Evolutionary conservation across 2,888 invertebrate species (phyloP), one percentile per base, ranked within the genome.

Genomic region (Quadriops clusia): DNA sequence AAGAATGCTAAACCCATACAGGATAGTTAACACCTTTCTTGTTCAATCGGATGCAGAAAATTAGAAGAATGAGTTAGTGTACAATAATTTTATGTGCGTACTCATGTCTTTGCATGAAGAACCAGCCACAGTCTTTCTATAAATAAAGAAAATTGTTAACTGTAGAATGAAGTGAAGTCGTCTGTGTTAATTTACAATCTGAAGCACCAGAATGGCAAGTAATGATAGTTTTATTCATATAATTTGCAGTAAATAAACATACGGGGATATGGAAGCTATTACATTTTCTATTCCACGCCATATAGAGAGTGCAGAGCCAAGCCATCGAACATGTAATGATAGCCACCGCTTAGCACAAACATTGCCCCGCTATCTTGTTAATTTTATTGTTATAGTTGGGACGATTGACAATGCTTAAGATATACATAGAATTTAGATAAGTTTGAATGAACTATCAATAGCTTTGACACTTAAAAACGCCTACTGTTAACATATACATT

Each of bases 171-270:
- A 50, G 46, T 49, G 39, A 45, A 47, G 47, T 47, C 47, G 47
- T 50, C 40, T 34, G 44, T 43, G 47, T 46, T 49, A 50, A 49
- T 49, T 50, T 50, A 50, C 44, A 44, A 49, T 45, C 42, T 43
- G 40, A 41, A 41, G 39, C 40, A 40, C 39, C 41, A 41, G 44
- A 45, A 50, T 45, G 47, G 47, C 45, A 44, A 49, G 45, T 51
- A 51, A 50, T 45, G 47, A 50, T 47, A 50, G 50, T 48, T 50
- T 47, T 47, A 51, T 49, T 49, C 44, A 40, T 47, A 53, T 51
- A 51, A 51, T 50, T 51, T 49, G 49, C 39, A 49, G 48, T 48
- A 51, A 51, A 52, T 51, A 51, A 51, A 52, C 51, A 52, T 49
- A 50, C 45, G 40, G 37, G 42, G 40, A 31, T 16, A 22, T 29